These are phyloP conservation scores for Chiloscyllium plagiosum DNA, from an alignment of 2,113 vertebrate species.

Conservation along the genomic window DNA sequence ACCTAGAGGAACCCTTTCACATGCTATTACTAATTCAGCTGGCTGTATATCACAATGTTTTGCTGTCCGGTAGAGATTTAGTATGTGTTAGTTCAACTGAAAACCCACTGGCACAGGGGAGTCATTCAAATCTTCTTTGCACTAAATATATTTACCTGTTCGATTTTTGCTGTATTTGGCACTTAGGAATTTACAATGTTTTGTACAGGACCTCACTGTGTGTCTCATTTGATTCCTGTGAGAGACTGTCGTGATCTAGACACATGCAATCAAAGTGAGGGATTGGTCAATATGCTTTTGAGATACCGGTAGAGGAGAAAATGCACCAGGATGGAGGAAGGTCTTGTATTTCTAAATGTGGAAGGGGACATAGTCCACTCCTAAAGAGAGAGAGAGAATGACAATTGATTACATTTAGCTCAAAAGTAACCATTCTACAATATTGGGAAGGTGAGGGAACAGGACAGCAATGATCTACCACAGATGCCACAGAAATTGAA, in stretches of 20 bases:
- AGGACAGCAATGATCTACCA: background rate
- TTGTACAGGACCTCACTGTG: background rate
- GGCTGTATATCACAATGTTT: background rate
- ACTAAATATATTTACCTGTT: background rate
- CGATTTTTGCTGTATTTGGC: background rate
- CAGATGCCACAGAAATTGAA: too few species aligned
- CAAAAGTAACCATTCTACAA: too few species aligned
- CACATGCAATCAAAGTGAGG: background rate
- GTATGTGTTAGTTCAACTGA: background rate
- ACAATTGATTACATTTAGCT: too few species aligned
- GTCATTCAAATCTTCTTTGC: background rate
- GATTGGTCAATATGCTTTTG: background rate
- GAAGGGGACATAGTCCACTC: too few species aligned
- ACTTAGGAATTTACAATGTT: background rate
- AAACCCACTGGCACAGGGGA: slow-evolving; percentile 23
- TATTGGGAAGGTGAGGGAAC: background rate
- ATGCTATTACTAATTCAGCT: background rate
- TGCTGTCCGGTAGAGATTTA: background rate
- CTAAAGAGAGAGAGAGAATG: too few species aligned
- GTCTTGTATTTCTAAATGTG: background rate
- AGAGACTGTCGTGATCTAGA: background rate
- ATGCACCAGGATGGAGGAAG: background rate
- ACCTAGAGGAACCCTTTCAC: background rate
- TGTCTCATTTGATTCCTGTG: background rate
- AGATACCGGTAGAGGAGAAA: background rate